Percentiles rank a stretch among this genome's conserved stretches.
phyloP scores from a whole-genome alignment of 2,888 invertebrate genomes.

The Tortricodes alternella region DNA sequence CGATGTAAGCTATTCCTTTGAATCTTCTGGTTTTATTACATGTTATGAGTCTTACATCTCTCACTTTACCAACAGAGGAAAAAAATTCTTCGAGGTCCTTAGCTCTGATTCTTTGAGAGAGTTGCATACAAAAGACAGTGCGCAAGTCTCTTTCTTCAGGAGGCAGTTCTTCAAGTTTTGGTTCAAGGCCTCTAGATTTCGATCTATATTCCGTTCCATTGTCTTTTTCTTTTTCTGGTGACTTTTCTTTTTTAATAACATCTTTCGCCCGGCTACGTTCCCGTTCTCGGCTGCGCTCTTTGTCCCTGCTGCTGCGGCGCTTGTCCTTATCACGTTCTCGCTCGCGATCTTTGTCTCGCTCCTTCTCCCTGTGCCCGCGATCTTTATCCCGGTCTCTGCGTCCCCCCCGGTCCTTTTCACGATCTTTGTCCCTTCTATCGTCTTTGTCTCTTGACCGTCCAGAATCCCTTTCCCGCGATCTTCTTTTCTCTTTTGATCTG shows the following conservation, averaged over 20 bases:
- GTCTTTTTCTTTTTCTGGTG: slow-evolving; percentile 53
- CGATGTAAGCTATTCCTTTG: slow-evolving; percentile 99
- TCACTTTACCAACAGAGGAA: slow-evolving; percentile 98
- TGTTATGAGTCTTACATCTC: slow-evolving; percentile 98
- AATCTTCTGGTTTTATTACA: slow-evolving; percentile 99
- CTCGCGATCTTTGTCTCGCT: slow-evolving; percentile 51
- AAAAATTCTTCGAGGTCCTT: slow-evolving; percentile 99
- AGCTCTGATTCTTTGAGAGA: slow-evolving; percentile 96
- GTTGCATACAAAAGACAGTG: slow-evolving; percentile 99
- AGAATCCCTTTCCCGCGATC: slow-evolving; percentile 84
- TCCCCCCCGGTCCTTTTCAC: slow-evolving; percentile 41
- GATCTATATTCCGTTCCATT: slow-evolving; percentile 64
- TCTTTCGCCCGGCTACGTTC: slow-evolving; percentile 57
- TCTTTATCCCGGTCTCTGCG: slow-evolving; percentile 57
- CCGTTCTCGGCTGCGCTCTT: slow-evolving; percentile 54
- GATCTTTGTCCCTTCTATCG: slow-evolving; percentile 63
- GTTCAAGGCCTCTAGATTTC: slow-evolving; percentile 79
- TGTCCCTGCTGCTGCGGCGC: slow-evolving; percentile 51
- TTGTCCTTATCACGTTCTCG: slow-evolving; percentile 45
- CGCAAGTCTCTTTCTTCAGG: slow-evolving; percentile 99
- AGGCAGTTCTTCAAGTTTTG: slow-evolving; percentile 89
- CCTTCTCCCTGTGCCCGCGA: slow-evolving; percentile 52
- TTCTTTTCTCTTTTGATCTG: slow-evolving; percentile 70
- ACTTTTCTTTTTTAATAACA: slow-evolving; percentile 61
- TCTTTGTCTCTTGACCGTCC: slow-evolving; percentile 82